phyloP scores from a whole-genome alignment of 1,140 invertebrate genomes.

The Nebria ingens region DNA sequence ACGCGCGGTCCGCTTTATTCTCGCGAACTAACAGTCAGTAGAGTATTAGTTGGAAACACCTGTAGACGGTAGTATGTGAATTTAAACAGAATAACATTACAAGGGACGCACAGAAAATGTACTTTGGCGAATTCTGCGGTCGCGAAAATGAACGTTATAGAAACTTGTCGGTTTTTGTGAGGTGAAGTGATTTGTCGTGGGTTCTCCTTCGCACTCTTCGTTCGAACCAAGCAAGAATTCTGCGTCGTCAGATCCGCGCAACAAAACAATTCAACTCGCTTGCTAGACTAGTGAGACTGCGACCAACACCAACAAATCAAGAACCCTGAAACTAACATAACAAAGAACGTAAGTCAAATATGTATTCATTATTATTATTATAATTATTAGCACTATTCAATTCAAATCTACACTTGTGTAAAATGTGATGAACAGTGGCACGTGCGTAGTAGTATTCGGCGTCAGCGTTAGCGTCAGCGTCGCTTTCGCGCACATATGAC shows the following conservation, averaged over 20 bases:
- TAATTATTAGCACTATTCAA: too few relatives aligned
- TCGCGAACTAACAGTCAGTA: slow-evolving; percentile 32
- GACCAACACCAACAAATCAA: too few relatives aligned
- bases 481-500: too few relatives aligned
- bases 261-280: too few relatives aligned
- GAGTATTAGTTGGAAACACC: slow-evolving; percentile 36
- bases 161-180: background rate
- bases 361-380: too few relatives aligned
- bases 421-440: too few relatives aligned
- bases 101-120: background rate
- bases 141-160: background rate
- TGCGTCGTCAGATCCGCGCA: background rate
- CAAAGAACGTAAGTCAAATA: too few relatives aligned
- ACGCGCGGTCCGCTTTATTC: slow-evolving; percentile 16
- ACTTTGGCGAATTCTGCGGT: background rate
- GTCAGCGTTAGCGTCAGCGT: too few relatives aligned
- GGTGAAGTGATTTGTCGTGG: background rate
- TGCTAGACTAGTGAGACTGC: too few relatives aligned
- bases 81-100: slow-evolving; percentile 12
- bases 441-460: too few relatives aligned
- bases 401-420: too few relatives aligned
- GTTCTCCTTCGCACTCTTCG: background rate
- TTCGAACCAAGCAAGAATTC: background rate
- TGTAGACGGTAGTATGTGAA: slow-evolving; percentile 35
- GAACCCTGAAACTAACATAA: too few relatives aligned